Evolutionary conservation across 2,888 invertebrate species (phyloP), one percentile per base, ranked within the genome.

Genomic region (Sipunculus nudus): DNA sequence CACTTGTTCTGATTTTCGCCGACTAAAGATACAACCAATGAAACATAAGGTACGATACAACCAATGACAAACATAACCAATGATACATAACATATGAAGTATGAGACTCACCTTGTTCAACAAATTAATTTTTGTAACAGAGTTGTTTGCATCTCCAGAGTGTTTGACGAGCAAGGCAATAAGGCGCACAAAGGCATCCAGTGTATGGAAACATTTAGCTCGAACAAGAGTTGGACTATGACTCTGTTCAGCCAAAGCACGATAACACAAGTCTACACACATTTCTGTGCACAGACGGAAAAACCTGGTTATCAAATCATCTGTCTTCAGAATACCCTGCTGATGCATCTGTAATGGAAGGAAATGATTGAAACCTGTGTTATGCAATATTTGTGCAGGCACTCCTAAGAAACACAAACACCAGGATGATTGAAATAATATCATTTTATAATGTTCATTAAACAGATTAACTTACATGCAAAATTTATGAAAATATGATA

Each of bases 211-310:
- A 81, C 96, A 96, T 83, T 96, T 96, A 61, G 92, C 91, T 68
- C 96, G 88, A 1, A 92, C 89, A 40, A 89, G 85, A 0, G 89
- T 88, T 5, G 75, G 68, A 16, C 69, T 77, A 53, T 77, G 77
- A 3, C 71, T 74, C 60, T 91, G 90, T 70, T 95, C 94, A 5
- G 88, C 87, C 10, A 94, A 85, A 53, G 90, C 89, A 60, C 95
- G 89, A 82, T 96, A 96, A 38, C 96, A 94, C 59, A 94, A 89
- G 82, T 97, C 96, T 2, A 97, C 92, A 84, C 97, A 97, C 88
- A 96, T 91, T 83, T 97, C 96, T 0, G 96, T 95, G 57, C 96
- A 95, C 63, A 97, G 89, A 43, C 98, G 89, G 87, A 99, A 97
- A 87, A 99, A 99, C 59, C 97, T 87, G 0, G 96, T 95, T 65